These are phyloP conservation scores for Oreamnos americanus DNA, from an alignment of 2,113 vertebrate genomes.

Conservation along the genomic window DNA sequence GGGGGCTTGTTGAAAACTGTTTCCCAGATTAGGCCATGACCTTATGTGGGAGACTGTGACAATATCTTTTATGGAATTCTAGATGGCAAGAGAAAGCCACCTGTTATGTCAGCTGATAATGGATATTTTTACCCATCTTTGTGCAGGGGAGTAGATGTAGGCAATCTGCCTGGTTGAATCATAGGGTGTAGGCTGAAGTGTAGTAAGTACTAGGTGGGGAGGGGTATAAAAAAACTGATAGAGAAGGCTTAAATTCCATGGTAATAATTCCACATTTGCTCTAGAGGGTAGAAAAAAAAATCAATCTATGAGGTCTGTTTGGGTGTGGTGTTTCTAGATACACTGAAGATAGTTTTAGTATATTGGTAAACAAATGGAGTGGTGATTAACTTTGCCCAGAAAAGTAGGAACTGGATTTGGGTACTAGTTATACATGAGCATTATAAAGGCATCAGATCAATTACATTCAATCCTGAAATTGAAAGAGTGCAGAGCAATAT, in stretches of 20 bases:
- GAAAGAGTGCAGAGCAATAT: neutral
- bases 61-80: slow-evolving; percentile 15
- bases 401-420: neutral
- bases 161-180: slow-evolving; percentile 61
- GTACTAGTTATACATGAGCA: neutral
- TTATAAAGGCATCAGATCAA: neutral
- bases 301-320: neutral
- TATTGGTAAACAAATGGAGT: neutral
- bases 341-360: neutral
- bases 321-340: neutral
- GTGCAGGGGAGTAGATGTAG: slow-evolving; percentile 15
- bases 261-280: neutral
- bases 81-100: slow-evolving; percentile 63
- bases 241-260: neutral
- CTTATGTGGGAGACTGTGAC: slow-evolving; percentile 5
- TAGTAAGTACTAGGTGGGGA: neutral
- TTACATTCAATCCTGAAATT: neutral
- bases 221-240: neutral
- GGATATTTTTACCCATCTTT: slow-evolving; percentile 65
- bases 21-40: slow-evolving; percentile 31
- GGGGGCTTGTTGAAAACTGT: neutral
- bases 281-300: neutral
- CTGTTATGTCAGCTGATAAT: slow-evolving; percentile 51
- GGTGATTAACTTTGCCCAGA: neutral
- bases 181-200: slow-evolving; percentile 41